These are phyloP conservation scores for Manis crassicaudata DNA, from an alignment of 2,797 vertebrate species.

Conservation along the genomic window DNA sequence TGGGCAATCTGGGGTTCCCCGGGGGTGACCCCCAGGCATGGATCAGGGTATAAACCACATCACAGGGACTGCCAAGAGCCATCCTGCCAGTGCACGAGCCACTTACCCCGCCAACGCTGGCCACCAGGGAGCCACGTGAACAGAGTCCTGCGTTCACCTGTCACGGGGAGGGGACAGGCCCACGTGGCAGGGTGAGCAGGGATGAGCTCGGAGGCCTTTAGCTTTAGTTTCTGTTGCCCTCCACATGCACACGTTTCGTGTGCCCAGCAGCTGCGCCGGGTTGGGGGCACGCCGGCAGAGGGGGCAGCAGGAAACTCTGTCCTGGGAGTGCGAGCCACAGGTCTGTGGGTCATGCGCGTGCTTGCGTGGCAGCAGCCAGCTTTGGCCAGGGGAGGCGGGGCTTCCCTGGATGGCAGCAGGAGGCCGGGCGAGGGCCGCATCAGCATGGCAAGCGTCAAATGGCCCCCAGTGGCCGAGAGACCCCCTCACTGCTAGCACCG, in stretches of 20 bases:
- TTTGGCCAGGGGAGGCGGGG: not conserved
- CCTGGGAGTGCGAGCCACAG: accelerated
- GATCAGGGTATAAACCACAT: not conserved
- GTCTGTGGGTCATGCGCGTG: not conserved
- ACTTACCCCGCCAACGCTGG: not conserved
- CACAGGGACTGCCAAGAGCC: not conserved
- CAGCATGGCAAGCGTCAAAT: accelerated
- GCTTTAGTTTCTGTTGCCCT: not conserved
- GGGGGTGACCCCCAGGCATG: accelerated
- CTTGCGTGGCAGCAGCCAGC: not conserved
- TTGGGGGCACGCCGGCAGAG: accelerated
- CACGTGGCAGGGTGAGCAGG: accelerated
- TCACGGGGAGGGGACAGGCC: not conserved
- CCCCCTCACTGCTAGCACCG: not conserved
- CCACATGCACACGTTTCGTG: not conserved
- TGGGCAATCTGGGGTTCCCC: not conserved
- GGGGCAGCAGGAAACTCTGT: not conserved
- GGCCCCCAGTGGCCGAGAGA: accelerated
- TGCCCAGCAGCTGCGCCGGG: not conserved
- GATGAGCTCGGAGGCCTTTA: not conserved
- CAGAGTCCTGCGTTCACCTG: not conserved
- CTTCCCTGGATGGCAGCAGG: too few species aligned
- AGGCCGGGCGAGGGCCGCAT: not conserved
- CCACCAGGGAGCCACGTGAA: not conserved
- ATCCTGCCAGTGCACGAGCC: not conserved